Evolutionary conservation across 2,888 invertebrate species (phyloP), one percentile per base, ranked within the genome.

Genomic region (Linyphia triangularis): DNA sequence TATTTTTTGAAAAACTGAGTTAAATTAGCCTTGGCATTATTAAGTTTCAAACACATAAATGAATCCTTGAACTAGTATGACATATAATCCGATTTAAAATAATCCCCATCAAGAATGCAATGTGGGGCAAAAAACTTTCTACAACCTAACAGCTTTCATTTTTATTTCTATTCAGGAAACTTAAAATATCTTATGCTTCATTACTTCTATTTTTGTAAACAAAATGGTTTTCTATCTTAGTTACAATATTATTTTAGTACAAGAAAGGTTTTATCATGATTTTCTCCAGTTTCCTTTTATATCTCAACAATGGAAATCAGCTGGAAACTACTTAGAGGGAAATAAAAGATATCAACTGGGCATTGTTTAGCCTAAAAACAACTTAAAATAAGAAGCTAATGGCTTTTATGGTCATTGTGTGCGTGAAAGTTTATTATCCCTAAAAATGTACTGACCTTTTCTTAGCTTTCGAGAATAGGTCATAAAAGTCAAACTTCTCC

Each of bases 321-420:
- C 73, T 30, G 5, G 5, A 73, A 73, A 57, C n/a, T 30, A 16
- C 57, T 30, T 22, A 24, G 13, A 19, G 19, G 22, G 37, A 33
- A 59, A 59, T 19, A 75, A 75, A 30, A 19, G 6, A 24, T 19
- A 30, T 13, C 51, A 28, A 51, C 19, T 24, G n/a, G 28, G n/a
- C 33, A 13, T 26, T 77, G 75, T 59, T 30, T 24, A 37, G 30
- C 16, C 2, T 10, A 73, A 59, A 73, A 57, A 70, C 9, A 59
- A 22, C 3, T 22, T 22, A 22, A 59, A 73, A 30, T 59, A 75
- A 67, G 33, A 75, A 75, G 28, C 22, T 61, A 77, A 77, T 63
- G 61, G 37, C 33, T 59, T 59, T 33, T 30, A 2, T 13, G n/a
- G 2, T 33, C 33, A 77, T 77, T 61, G 61, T 37, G 10, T 10